Evolutionary conservation across 2,113 vertebrate species (phyloP), one percentile per base, ranked within the genome.

Genomic region (Paraplagusia blochii): DNA sequence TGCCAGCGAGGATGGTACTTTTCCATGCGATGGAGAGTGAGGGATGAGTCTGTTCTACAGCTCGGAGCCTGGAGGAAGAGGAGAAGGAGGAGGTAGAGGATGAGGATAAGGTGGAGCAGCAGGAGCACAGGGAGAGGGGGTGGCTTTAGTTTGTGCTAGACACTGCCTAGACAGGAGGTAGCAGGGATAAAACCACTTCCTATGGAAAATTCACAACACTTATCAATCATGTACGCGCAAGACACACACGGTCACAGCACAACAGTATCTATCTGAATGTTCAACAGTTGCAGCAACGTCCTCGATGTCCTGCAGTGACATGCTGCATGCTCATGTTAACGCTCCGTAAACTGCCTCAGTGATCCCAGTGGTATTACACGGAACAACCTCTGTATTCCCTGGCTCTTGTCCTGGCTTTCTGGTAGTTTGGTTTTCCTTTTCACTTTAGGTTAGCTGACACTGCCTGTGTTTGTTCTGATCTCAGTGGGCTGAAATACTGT

Each of bases 21-120:
- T 91, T 77, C 87, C 88, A 13, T 90, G 90, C 10, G 87, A 90
- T 9, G 86, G 81, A 49, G 88, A 91, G 89, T 92, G 88, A 88
- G 76, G 61, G 72, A 53, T 10, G 56, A 43, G 55, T 53, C 36
- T 15, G 61, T 55, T 76, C 63, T 58, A 58, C 59, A 59, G 71
- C 77, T 81, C 74, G 82, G 79, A 88, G 76, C 84, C 81, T 51
- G 79, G 82, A 87, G 77, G 81, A 88, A 58, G 79, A 80, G 48
- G 65, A 77, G 69, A n/a, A 72, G 55, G 66, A 54, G 65, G 74
- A 76, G 43, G 59, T 54, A 63, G 42, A 67, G 38, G 66, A 44
- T 62, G 68, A 80, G 76, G 71, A 44, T 67, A 71, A 69, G 68
- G 65, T 53, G 55, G 75, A 84, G 70, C 47, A 79, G 79, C 63